A percentile compares a stretch with the other conserved stretches of the same genome.
phyloP scores from a whole-genome alignment of 2,888 invertebrate genomes.

The Noctua janthina region DNA sequence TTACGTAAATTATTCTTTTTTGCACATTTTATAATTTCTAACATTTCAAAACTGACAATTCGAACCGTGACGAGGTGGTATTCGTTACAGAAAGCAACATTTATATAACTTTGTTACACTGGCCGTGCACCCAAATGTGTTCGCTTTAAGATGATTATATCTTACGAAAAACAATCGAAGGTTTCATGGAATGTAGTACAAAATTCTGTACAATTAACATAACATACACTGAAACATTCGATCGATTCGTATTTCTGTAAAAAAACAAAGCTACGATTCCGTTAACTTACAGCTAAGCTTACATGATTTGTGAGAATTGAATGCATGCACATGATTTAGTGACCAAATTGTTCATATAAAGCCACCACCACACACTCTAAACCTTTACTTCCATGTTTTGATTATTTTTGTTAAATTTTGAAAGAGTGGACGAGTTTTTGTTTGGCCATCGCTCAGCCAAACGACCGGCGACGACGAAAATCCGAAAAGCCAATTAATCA shows the following conservation, averaged over 20 bases:
- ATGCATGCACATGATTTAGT: slow-evolving; percentile 89
- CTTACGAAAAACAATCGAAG: slow-evolving; percentile 72
- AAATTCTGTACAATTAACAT: slow-evolving; percentile 11
- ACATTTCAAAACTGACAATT: slow-evolving; percentile 35
- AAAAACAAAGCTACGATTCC: slow-evolving; percentile 80
- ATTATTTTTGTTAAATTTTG: slow-evolving; percentile 88
- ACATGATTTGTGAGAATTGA: slow-evolving; percentile 86
- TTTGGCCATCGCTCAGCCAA: slow-evolving; percentile 68
- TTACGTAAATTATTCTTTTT: too few species aligned
- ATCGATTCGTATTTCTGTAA: slow-evolving; percentile 75
- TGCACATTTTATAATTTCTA: not conserved
- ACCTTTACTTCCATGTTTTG: slow-evolving; percentile 88
- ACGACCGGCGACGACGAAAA: slow-evolving; percentile 70
- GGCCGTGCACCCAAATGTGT: slow-evolving; percentile 84
- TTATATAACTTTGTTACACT: slow-evolving; percentile 77
- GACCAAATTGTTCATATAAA: slow-evolving; percentile 84
- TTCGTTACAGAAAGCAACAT: slow-evolving; percentile 70
- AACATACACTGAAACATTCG: slow-evolving; percentile 66
- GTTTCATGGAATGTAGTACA: slow-evolving; percentile 59
- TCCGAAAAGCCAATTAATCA: slow-evolving; percentile 88
- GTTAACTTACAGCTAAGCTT: slow-evolving; percentile 85
- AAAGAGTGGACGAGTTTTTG: slow-evolving; percentile 79
- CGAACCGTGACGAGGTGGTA: slow-evolving; percentile 46
- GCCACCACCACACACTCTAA: slow-evolving; percentile 91
- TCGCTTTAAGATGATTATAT: slow-evolving; percentile 72